Evolutionary conservation across 2,797 vertebrate species (phyloP).

Genomic region (Lacerta viridis): DNA sequence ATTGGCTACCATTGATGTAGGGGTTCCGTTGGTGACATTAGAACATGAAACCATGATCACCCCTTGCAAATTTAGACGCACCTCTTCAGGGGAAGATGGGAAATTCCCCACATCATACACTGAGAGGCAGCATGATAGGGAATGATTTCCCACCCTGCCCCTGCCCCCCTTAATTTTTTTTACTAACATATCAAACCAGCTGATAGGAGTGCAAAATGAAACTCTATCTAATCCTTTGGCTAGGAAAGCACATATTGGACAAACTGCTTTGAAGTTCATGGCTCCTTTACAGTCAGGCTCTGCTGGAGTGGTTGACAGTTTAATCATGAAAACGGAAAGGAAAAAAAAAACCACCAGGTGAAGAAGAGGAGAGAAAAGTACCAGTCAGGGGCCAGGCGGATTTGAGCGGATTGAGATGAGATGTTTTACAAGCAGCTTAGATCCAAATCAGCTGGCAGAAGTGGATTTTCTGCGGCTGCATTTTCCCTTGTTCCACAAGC

Average conservation of each 20-base stretch:
- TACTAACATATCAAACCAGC: too few relatives aligned
- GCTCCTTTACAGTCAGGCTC: slow-evolving; percentile 5
- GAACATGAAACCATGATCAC: neutral
- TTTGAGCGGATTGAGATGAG: slow-evolving; percentile 41
- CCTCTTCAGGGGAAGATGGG: too few relatives aligned
- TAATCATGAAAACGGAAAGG: slow-evolving; percentile 28
- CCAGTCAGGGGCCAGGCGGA: slow-evolving; percentile 8
- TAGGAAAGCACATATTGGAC: neutral
- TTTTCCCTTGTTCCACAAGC: neutral
- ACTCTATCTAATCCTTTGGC: neutral
- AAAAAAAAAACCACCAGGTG: neutral
- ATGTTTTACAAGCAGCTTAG: slow-evolving; percentile 39
- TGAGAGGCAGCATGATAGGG: neutral
- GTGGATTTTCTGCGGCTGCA: slow-evolving; percentile 18
- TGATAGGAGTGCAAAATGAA: neutral
- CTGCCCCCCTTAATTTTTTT: too few relatives aligned
- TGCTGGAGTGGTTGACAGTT: slow-evolving; percentile 41
- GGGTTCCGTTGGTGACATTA: neutral
- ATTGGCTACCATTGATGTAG: too few relatives aligned
- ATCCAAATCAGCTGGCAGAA: slow-evolving; percentile 37
- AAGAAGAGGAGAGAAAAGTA: slow-evolving; percentile 39
- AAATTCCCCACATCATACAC: neutral
- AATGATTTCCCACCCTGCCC: too few relatives aligned
- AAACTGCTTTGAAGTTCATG: neutral
- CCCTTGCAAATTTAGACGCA: neutral